These are phyloP conservation scores for Thaumatotibia leucotreta DNA, from an alignment of 1,140 invertebrate genomes.

Conservation along the genomic window DNA sequence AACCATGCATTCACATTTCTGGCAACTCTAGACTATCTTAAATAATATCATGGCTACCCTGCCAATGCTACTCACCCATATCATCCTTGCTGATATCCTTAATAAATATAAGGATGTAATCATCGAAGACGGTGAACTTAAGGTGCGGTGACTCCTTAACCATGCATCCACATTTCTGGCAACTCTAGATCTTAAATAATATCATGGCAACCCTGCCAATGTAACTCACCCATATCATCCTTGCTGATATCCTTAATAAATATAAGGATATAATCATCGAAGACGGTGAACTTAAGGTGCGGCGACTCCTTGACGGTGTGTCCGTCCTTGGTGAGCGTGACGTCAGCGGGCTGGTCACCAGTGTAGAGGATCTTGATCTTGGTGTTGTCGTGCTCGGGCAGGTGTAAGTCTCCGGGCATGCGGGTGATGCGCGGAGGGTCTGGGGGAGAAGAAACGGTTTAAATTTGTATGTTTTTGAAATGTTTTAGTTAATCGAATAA, in stretches of 20 bases:
- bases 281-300: constrained; percentile 94
- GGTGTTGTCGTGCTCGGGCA: constrained; percentile 95
- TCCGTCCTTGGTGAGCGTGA: constrained; percentile 90
- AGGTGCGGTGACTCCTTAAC: no score
- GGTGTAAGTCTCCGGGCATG: constrained; percentile 91
- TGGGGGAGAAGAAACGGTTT: constrained; percentile 61
- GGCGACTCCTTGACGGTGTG: constrained; percentile 84
- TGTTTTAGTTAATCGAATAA: no score
- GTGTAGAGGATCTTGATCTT: constrained; percentile 96
- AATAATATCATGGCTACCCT: no score
- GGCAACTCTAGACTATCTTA: no score
- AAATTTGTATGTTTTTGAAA: no score
- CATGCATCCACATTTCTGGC: no score
- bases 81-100: no score
- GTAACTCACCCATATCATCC: constrained; percentile 85
- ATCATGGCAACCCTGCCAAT: not conserved
- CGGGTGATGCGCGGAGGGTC: constrained; percentile 95
- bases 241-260: constrained; percentile 93
- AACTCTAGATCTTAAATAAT: no score
- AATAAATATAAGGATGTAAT: no score
- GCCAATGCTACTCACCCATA: no score
- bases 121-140: no score
- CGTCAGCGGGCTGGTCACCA: constrained; percentile 94
- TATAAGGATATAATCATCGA: constrained; percentile 97
- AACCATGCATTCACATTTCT: no score